These are phyloP conservation scores for Platorchestia sp. DNA, from an alignment of 1,140 invertebrate genomes.

Conservation along the genomic window DNA sequence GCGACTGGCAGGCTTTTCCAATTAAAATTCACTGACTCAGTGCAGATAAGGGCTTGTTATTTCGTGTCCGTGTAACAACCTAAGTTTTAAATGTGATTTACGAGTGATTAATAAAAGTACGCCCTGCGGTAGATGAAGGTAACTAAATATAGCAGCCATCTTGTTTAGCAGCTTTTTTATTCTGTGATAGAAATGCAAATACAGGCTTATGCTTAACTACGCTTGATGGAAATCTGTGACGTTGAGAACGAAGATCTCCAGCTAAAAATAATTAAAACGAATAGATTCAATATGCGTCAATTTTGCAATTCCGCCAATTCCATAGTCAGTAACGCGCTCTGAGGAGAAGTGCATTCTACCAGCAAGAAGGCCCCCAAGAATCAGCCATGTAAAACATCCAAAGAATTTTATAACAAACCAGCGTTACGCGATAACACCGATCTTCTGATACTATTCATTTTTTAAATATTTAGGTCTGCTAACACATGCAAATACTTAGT, in stretches of 20 bases:
- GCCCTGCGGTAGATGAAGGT: neutral
- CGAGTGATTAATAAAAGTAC: neutral
- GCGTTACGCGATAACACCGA: neutral
- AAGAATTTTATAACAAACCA: neutral
- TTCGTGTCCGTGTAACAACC: neutral
- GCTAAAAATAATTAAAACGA: neutral
- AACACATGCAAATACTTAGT: neutral
- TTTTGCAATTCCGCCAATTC: neutral
- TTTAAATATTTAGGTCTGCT: neutral
- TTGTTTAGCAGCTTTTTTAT: neutral
- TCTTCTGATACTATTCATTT: neutral
- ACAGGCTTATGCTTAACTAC: neutral
- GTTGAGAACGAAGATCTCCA: neutral
- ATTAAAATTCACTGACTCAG: neutral
- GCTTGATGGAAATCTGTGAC: neutral
- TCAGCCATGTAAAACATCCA: neutral
- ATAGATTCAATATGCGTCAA: neutral
- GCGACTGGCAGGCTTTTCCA: neutral
- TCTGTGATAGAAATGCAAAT: neutral
- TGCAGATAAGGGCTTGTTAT: neutral
- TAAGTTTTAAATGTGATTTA: neutral
- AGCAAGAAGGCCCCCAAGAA: neutral
- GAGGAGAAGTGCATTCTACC: neutral
- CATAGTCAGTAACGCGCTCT: neutral
- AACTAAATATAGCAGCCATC: neutral